Evolutionary conservation across 1,140 invertebrate species (phyloP), one percentile per base, ranked within the genome.

Genomic region (Nasonia vitripennis): DNA sequence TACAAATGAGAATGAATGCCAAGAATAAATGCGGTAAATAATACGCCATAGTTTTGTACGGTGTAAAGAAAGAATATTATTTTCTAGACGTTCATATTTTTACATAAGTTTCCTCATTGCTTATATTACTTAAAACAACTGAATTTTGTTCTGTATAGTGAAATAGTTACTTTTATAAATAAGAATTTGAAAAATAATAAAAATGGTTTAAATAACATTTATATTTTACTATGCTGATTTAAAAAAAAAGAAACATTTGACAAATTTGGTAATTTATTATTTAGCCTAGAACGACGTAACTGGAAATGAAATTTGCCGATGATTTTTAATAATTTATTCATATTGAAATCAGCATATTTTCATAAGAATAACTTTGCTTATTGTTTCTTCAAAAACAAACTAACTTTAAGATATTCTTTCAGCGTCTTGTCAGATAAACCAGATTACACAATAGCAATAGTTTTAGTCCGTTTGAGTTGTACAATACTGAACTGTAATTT

Each of bases 121-220:
- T 82, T 78, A 86, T 71, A 78, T 85, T 85, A 81, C 48, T 81
- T 85, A 51, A 85, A 81, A 68, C 71, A 81, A 84, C 34, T 34
- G 27, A 75, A 77, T 81, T 85, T 85, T 77, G 73, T 86, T 86
- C 74, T 86, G 85, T 78, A 86, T 86, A 82, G 85, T 82, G 70
- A 86, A 80, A 82, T 81, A 86, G 79, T 41, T 78, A 81, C 80
- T 86, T 86, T 85, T 85, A 85, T 85, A 81, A 85, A 81, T 81
- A 79, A 84, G 83, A 84, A 78, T 51, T 84, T 84, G 71, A 79
- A 71, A 34, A 45, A 41, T 37, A 85, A 77, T 81, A 77, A 85
- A 75, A 79, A 81, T 77, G 51, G 55, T 85, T 80, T 80, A 77
- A 9, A 68, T 70, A 75, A 81, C 78, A 77, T 70, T 51, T 67